Evolutionary conservation across 2,797 vertebrate species (phyloP).

Genomic region (Linurgus olivaceus): DNA sequence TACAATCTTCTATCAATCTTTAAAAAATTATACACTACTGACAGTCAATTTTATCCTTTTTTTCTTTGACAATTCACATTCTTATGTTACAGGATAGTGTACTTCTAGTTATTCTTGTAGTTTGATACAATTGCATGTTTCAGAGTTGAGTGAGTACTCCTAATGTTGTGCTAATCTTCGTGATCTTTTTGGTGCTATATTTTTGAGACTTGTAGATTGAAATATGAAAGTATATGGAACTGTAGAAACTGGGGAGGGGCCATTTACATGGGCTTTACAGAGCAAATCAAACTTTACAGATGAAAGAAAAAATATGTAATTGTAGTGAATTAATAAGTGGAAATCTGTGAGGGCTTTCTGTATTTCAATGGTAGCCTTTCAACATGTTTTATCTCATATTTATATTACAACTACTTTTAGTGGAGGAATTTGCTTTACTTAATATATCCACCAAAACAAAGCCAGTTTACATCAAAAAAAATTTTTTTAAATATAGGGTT

Average conservation of each 20-base stretch:
- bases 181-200: neutral
- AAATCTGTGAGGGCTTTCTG: neutral
- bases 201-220: neutral
- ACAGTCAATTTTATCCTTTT: neutral
- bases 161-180: neutral
- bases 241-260: neutral
- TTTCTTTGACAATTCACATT: neutral
- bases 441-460: neutral
- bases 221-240: neutral
- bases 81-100: neutral
- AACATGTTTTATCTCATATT: neutral
- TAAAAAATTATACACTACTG: neutral
- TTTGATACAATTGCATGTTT: neutral
- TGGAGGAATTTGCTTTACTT: neutral
- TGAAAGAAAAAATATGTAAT: neutral
- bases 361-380: neutral
- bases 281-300: neutral
- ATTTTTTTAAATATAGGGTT: fast-evolving
- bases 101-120: neutral
- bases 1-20: neutral
- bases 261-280: neutral
- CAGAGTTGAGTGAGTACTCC: neutral
- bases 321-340: neutral
- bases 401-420: neutral
- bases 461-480: neutral